Conservation (phyloP, 2,113 vertebrate genomes). For the Tragelaphus imberbis region DNA sequence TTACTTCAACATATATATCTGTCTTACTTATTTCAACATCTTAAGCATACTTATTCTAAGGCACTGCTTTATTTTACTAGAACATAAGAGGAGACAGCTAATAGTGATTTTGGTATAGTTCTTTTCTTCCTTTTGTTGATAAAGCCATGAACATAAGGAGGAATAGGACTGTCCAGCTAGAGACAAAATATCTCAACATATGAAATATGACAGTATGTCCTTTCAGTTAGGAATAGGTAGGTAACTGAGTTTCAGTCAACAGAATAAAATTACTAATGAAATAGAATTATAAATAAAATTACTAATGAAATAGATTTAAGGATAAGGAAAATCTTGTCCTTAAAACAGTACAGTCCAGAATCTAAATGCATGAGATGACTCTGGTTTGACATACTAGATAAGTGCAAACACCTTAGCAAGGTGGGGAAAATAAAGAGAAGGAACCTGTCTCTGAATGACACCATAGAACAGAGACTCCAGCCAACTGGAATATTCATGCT, state of each 20-base stretch:
- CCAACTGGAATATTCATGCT: background rate
- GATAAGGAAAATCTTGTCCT: background rate
- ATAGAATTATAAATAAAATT: background rate
- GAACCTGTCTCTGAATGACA: background rate
- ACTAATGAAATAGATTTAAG: background rate
- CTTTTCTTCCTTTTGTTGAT: background rate
- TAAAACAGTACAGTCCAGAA: background rate
- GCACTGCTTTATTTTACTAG: background rate
- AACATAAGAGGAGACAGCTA: background rate
- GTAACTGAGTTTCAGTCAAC: background rate
- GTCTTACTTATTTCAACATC: background rate
- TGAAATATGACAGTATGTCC: background rate
- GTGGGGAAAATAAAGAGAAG: background rate
- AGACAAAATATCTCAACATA: background rate
- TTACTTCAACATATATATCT: background rate
- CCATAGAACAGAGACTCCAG: rapidly evolving
- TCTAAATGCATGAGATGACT: background rate
- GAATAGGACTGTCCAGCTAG: background rate
- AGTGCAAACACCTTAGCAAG: background rate
- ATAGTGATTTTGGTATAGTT: background rate
- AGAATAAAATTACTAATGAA: background rate
- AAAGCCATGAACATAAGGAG: background rate
- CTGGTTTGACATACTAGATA: background rate
- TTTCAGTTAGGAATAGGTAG: background rate
- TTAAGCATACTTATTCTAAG: background rate